Evolutionary conservation across 2,797 vertebrate species (phyloP).

Genomic region (Phalloptychus januarius): DNA sequence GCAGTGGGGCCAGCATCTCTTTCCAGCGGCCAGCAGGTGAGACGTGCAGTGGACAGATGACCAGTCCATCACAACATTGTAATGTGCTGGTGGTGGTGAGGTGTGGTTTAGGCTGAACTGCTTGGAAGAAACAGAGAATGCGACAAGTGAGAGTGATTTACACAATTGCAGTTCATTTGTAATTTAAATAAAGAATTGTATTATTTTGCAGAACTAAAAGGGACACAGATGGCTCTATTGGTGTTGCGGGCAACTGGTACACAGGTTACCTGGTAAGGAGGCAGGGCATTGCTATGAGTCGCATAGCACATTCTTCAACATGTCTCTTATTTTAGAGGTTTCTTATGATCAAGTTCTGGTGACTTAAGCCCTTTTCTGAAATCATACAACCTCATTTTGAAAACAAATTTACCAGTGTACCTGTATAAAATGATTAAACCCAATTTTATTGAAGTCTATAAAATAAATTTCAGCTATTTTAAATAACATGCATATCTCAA

Average conservation of each 20-base stretch:
- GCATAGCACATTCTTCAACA: background rate
- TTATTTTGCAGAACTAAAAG: background rate
- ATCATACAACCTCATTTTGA: background rate
- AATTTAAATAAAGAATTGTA: background rate
- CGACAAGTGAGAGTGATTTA: background rate
- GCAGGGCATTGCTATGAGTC: no score
- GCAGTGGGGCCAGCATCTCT: background rate
- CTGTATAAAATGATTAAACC: background rate
- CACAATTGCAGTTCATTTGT: background rate
- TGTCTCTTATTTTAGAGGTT: background rate
- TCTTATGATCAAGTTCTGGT: background rate
- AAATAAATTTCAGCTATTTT: background rate
- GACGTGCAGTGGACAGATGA: background rate
- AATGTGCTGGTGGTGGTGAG: background rate
- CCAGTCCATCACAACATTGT: background rate
- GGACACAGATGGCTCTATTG: background rate
- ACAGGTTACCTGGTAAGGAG: no score
- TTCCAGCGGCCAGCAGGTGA: background rate
- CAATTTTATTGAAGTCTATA: background rate
- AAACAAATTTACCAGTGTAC: background rate
- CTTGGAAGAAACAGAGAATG: background rate
- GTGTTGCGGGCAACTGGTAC: no score
- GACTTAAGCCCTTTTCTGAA: background rate
- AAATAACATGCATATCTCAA: background rate
- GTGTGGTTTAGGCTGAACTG: background rate